Conservation (phyloP, 2,797 vertebrate genomes). For the Arnoldichthys spilopterus region DNA sequence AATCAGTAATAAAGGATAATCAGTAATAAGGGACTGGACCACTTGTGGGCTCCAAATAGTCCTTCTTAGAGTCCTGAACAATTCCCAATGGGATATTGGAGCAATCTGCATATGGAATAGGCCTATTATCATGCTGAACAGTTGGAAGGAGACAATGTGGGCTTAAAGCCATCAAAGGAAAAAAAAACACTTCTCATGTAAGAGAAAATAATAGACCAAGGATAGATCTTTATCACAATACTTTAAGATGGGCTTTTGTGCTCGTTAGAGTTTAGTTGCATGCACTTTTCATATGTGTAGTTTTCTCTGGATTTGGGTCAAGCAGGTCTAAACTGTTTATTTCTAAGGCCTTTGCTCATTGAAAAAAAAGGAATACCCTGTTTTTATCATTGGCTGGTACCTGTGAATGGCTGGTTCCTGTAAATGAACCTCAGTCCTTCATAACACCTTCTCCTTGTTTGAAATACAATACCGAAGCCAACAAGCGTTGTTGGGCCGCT, state of each 20-base stretch:
- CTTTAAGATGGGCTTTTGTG: background rate
- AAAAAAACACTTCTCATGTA: background rate
- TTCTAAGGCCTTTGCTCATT: background rate
- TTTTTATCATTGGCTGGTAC: background rate
- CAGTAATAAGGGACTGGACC: background rate
- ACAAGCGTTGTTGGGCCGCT: background rate
- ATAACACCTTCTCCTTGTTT: background rate
- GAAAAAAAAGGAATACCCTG: background rate
- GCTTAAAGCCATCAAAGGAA: background rate
- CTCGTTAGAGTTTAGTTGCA: background rate
- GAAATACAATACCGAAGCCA: no score
- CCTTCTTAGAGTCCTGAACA: background rate
- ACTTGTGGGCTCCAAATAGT: background rate
- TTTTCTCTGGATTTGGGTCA: background rate
- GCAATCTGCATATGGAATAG: background rate
- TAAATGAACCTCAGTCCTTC: background rate
- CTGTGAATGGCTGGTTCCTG: no score
- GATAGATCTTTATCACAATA: background rate
- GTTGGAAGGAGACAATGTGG: background rate
- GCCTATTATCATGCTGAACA: background rate
- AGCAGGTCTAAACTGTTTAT: background rate
- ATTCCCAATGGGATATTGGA: background rate
- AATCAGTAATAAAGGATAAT: background rate
- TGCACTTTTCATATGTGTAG: background rate
- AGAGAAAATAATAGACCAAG: background rate